Base-by-base conservation (phyloP, 2,888 invertebrate genomes). In the Drepanosiphum platanoidis region DNA sequence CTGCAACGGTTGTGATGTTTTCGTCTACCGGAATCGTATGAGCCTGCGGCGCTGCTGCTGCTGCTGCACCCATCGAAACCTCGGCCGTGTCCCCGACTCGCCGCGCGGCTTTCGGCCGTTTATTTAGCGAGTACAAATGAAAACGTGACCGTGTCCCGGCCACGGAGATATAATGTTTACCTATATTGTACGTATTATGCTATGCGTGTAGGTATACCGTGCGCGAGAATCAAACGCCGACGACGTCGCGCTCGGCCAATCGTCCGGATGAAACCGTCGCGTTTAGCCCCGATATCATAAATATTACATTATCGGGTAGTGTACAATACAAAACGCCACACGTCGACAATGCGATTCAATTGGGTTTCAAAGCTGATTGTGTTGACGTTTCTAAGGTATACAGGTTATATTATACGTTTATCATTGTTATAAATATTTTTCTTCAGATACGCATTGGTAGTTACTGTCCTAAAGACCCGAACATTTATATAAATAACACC, bases 111-210 rank as follows among this genome's bases (percentile, higher is more conserved):
- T 61, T 46, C 30, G 8, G 39, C 32, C 82, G 46, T 84, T 71
- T 68, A 75, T 77, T 75, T 84, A 84, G 52, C 75, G 75, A 84
- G 66, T 68, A 84, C 83, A 77, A 68, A 83, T 84, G n/a, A 77
- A 84, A 84, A 84, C 83, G 83, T 84, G 83, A 84, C 75, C 75
- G 30, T 36, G 75, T 77, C 75, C 34, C 27, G 1, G n/a, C 27
- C 36, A 3, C 34, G 52, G 75, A 84, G 83, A 84, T 84, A 52
- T 75, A n/a, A 18, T 46, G 18, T 46, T 18, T 18, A 27, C 22
- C n/a, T 52, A 52, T 52, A 52, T 1, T 2, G 22, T 34, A 36
- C 18, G 27, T 68, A 34, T 71, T n/a, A 5, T 9, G 52, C 52
- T 18, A 22, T 52, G n/a, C n/a, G 61, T 52, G 18, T n/a, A n/a